Evolutionary conservation across 64 coral and sea anemone species (phyloP).

Genomic region (Actinia equina): DNA sequence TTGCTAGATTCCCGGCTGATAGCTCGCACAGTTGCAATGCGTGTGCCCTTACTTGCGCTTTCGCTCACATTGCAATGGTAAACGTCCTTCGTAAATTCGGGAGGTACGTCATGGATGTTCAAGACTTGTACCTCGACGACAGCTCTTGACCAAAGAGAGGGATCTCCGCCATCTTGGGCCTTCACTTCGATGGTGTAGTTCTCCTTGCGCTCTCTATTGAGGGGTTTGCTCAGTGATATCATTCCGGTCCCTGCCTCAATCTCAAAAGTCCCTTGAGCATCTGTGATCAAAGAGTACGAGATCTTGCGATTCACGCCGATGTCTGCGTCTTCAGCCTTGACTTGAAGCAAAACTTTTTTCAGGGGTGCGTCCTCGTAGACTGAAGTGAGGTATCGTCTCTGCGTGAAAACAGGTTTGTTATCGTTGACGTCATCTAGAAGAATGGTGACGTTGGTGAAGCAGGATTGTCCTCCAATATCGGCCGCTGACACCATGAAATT

Average conservation of each 20-base stretch:
- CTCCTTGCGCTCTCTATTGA: conserved; percentile 70
- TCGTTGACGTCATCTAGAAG: conserved; percentile 87
- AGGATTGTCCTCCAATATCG: conserved; percentile 72
- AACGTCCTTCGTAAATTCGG: conserved; percentile 48
- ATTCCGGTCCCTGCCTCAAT: conserved; percentile 76
- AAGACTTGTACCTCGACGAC: conserved; percentile 65
- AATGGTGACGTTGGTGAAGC: conserved; percentile 76
- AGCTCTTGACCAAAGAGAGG: conserved; percentile 23
- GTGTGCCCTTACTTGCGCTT: conserved; percentile 7
- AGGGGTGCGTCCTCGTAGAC: conserved; percentile 79
- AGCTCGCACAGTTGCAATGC: conserved; percentile 39
- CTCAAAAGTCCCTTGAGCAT: conserved; percentile 49
- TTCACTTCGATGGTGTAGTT: conserved; percentile 53
- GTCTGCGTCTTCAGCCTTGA: conserved; percentile 78
- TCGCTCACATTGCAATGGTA: conserved; percentile 71
- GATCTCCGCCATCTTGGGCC: conserved; percentile 58
- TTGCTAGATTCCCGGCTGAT: conserved; percentile 47
- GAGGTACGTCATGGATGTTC: conserved; percentile 89
- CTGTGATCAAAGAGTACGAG: conserved; percentile 56
- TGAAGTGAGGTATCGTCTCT: conserved; percentile 59
- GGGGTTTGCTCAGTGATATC: conserved; percentile 62
- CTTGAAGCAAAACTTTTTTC: conserved; percentile 72
- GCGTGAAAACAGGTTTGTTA: conserved; percentile 67
- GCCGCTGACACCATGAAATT: conserved; percentile 95
- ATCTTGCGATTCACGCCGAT: conserved; percentile 77